phyloP scores from a whole-genome alignment of 1,140 invertebrate genomes.

The Campoletis sonorensis region DNA sequence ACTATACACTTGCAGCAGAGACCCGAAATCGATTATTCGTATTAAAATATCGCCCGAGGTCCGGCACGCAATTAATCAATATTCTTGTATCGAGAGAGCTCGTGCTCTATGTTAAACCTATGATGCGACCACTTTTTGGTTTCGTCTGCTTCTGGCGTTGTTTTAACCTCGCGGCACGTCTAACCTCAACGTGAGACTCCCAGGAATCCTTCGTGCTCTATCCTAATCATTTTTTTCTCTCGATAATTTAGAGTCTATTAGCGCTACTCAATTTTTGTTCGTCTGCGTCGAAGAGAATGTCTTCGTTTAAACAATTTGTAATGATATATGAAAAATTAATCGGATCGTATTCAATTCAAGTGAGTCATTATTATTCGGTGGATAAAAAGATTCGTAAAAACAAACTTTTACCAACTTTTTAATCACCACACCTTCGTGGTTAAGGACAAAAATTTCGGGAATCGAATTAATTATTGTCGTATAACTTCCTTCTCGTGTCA shows the following conservation, averaged over 20 bases:
- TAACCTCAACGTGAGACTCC: neutral
- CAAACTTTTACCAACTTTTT: too few relatives aligned
- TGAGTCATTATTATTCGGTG: too few relatives aligned
- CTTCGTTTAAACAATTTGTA: neutral
- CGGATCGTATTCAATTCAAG: too few relatives aligned
- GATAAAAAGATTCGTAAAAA: too few relatives aligned
- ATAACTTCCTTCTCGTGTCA: too few relatives aligned
- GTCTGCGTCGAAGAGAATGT: neutral
- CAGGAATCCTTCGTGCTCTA: slow-evolving; percentile 22
- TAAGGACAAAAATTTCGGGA: too few relatives aligned
- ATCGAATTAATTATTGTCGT: too few relatives aligned
- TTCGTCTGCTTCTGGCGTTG: slow-evolving; percentile 37
- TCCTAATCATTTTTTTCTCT: slow-evolving; percentile 21
- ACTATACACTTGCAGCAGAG: slow-evolving; percentile 28
- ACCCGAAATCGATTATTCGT: slow-evolving; percentile 53
- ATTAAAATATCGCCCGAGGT: slow-evolving; percentile 62
- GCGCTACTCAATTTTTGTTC: neutral
- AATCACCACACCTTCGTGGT: too few relatives aligned
- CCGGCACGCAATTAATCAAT: slow-evolving; percentile 63
- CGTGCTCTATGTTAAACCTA: neutral
- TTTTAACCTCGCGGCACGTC: slow-evolving; percentile 12
- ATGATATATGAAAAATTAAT: neutral
- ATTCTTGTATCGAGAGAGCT: slow-evolving; percentile 44
- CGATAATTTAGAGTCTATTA: neutral
- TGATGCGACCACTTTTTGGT: neutral